Percentiles rank a stretch among this genome's conserved stretches.
Conservation (phyloP, 1,140 invertebrate genomes). For the Archivesica marissinica region DNA sequence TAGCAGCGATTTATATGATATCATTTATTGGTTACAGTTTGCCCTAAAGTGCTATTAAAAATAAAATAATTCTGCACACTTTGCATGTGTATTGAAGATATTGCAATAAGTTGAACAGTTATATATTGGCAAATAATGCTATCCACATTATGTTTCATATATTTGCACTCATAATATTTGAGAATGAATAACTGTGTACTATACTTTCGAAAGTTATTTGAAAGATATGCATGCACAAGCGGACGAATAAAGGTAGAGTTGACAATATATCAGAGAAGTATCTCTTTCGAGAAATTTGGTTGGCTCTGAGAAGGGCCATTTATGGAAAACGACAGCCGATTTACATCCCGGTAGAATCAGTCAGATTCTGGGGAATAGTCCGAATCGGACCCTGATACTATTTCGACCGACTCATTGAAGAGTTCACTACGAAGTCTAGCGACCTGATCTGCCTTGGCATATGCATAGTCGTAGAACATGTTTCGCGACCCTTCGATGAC, state of each 20-base stretch:
- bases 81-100: too few relatives aligned
- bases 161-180: background rate
- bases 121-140: too few relatives aligned
- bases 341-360: background rate
- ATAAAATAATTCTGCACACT: too few relatives aligned
- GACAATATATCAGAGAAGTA: background rate
- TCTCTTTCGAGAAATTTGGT: conserved; percentile 13
- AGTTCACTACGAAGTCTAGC: conserved; percentile 57
- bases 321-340: background rate
- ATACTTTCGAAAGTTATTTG: too few relatives aligned
- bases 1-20: too few relatives aligned
- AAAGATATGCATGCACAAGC: too few relatives aligned
- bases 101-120: too few relatives aligned
- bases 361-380: conserved; percentile 7
- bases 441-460: conserved; percentile 62
- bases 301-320: conserved; percentile 41
- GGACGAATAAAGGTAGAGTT: too few relatives aligned
- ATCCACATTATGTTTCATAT: background rate
- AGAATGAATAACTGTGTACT: background rate
- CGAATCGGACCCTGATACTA: conserved; percentile 21
- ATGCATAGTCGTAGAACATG: conserved; percentile 69
- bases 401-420: conserved; percentile 47
- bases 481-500: conserved; percentile 65
- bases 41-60: too few relatives aligned
- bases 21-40: too few relatives aligned